Conservation (phyloP, 2,797 vertebrate genomes). For the Lophura swinhoii region DNA sequence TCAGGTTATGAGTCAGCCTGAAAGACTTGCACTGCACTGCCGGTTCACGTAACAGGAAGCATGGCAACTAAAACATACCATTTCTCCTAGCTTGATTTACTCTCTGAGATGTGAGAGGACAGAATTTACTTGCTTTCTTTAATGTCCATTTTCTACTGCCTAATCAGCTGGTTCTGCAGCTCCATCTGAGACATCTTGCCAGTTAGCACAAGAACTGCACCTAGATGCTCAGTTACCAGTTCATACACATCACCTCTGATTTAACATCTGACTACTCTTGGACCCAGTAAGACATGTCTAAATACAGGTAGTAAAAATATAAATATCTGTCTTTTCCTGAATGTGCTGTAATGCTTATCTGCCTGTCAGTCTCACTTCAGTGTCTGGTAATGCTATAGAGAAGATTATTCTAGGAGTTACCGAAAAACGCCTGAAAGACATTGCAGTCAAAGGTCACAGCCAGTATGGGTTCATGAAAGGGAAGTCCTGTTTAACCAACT, state of each 20-base stretch:
- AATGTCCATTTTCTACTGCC: not conserved
- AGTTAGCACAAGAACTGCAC: not conserved
- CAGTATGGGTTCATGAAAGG: not conserved
- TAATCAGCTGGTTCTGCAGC: not conserved
- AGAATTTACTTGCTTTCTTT: not conserved
- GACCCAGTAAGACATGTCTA: not conserved
- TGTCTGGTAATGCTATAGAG: not conserved
- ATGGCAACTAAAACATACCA: not conserved
- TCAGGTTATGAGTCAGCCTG: not conserved
- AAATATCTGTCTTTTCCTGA: not conserved
- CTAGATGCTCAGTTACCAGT: not conserved
- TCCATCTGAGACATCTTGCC: not conserved
- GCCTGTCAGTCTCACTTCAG: not conserved
- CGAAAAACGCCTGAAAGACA: not conserved
- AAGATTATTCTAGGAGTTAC: not conserved
- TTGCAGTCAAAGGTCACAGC: not conserved
- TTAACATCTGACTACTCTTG: not conserved
- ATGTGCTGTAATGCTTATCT: not conserved
- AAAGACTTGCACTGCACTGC: not conserved
- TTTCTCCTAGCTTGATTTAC: not conserved
- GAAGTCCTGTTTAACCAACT: not conserved
- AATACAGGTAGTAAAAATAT: not conserved
- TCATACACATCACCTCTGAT: not conserved
- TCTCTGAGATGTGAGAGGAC: not conserved
- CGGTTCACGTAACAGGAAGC: not conserved